Conservation (phyloP, 2,888 invertebrate genomes). For the Cantharis rufa region DNA sequence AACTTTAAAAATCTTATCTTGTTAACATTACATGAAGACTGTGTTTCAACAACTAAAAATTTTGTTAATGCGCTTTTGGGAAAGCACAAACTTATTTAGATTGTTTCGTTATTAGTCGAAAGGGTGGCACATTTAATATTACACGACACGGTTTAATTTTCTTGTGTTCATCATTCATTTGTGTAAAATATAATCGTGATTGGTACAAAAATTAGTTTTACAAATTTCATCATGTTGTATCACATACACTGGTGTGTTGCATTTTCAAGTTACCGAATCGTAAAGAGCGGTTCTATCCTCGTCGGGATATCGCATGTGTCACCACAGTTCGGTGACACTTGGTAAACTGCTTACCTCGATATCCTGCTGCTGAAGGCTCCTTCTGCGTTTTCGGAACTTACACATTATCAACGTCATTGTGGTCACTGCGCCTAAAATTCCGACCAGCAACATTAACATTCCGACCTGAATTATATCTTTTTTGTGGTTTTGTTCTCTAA, state of each 20-base stretch:
- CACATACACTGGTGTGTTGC: constrained; percentile 32
- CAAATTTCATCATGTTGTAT: constrained; percentile 31
- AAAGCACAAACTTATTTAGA: not conserved
- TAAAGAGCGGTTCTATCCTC: constrained; percentile 57
- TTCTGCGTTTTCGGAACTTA: constrained; percentile 44
- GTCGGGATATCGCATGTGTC: constrained; percentile 64
- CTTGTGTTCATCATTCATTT: not conserved
- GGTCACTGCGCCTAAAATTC: constrained; percentile 61
- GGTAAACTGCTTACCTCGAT: constrained; percentile 65
- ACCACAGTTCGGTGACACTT: constrained; percentile 72
- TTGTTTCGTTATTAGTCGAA: constrained; percentile 1
- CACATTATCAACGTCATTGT: constrained; percentile 58
- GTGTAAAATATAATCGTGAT: constrained; percentile 1
- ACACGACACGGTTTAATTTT: constrained; percentile 1
- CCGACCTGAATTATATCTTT: constrained; percentile 60
- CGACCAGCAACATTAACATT: constrained; percentile 62
- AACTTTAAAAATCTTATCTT: not conserved
- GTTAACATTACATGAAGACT: constrained; percentile 4
- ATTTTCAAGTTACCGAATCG: constrained; percentile 37
- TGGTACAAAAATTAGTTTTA: constrained; percentile 33
- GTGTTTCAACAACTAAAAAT: not conserved
- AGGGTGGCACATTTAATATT: constrained; percentile 4
- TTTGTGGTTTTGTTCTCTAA: constrained; percentile 43
- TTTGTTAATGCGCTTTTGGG: not conserved
- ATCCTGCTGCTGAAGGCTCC: constrained; percentile 47